phyloP scores from a whole-genome alignment of 2,113 vertebrate species.

The Lates calcarifer region DNA sequence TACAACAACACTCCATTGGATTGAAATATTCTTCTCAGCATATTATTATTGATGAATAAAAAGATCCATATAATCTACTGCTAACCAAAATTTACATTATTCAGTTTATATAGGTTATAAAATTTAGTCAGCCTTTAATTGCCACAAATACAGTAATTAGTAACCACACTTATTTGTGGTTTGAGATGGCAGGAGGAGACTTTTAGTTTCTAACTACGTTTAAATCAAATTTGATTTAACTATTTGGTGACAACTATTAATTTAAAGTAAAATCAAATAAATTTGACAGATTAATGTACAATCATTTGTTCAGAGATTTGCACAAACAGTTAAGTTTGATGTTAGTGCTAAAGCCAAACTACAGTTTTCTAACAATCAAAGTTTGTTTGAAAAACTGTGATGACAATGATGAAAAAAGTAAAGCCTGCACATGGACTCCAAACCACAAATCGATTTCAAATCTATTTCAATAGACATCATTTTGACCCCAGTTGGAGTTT shows the following conservation, averaged over 20 bases:
- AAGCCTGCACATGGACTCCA: neutral
- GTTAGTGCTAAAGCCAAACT: neutral
- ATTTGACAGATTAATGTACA: neutral
- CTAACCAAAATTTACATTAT: neutral
- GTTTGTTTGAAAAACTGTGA: constrained; percentile 4
- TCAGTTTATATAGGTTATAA: neutral
- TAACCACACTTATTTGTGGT: neutral
- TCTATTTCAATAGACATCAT: neutral
- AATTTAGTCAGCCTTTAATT: neutral
- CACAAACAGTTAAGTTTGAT: neutral
- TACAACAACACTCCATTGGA: constrained; percentile 49
- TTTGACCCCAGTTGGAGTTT: neutral
- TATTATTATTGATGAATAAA: neutral
- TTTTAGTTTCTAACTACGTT: neutral
- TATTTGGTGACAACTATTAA: neutral
- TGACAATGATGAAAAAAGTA: neutral
- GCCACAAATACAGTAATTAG: neutral
- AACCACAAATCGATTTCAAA: neutral
- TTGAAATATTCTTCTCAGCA: neutral
- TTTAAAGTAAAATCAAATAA: neutral
- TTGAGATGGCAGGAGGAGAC: neutral
- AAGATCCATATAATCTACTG: neutral
- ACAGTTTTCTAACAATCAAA: neutral
- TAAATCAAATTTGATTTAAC: neutral
- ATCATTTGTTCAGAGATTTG: neutral